Conservation (phyloP, 2,888 invertebrate genomes). For the Dexiosoma caninum region DNA sequence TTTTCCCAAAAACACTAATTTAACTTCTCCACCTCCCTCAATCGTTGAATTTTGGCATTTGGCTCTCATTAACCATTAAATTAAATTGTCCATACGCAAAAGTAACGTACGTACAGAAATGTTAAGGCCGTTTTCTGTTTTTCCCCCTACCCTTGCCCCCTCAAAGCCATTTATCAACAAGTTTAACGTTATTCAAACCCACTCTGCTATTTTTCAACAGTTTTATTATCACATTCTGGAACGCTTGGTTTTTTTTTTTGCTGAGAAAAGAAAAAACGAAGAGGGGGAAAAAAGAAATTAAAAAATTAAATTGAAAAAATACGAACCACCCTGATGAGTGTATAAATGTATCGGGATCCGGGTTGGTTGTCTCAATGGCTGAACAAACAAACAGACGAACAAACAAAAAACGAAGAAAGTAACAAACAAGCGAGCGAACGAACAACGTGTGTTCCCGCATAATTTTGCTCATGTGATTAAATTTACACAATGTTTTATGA, state of each 20-base stretch:
- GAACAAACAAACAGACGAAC: slow-evolving; percentile 12
- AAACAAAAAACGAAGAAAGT: too few relatives aligned
- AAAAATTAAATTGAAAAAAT: not conserved
- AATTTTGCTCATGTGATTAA: slow-evolving; percentile 61
- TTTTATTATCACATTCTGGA: not conserved
- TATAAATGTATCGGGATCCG: not conserved
- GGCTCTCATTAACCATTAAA: slow-evolving; percentile 28
- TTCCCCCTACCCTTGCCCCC: not conserved
- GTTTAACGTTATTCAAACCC: not conserved
- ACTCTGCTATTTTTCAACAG: not conserved
- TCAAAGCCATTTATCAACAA: not conserved
- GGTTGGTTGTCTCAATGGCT: slow-evolving; percentile 25
- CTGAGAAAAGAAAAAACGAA: not conserved
- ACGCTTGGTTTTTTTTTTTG: too few relatives aligned
- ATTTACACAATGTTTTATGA: slow-evolving; percentile 59
- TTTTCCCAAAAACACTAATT: not conserved
- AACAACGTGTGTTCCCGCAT: slow-evolving; percentile 57
- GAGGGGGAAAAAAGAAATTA: not conserved
- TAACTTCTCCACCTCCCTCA: not conserved
- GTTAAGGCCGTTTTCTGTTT: not conserved
- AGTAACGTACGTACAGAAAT: not conserved
- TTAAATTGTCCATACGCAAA: slow-evolving; percentile 42
- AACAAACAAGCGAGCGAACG: too few relatives aligned
- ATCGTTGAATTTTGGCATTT: not conserved
- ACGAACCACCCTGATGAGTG: not conserved